These are phyloP conservation scores for Prunella strophiata DNA, from an alignment of 2,797 vertebrate genomes.

Conservation along the genomic window DNA sequence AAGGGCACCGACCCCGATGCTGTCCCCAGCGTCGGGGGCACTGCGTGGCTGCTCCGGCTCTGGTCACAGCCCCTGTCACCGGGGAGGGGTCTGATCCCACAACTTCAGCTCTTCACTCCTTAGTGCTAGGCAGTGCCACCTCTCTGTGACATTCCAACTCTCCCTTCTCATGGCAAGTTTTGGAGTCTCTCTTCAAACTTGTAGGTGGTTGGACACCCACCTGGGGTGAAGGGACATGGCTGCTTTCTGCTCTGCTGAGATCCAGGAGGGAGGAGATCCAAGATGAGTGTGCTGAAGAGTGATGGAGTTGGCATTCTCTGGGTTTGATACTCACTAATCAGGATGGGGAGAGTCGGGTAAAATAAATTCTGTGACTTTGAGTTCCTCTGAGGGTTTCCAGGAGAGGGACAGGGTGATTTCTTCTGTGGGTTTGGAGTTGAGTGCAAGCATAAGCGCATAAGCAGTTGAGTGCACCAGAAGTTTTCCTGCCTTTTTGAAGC, in stretches of 20 bases:
- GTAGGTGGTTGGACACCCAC: neutral
- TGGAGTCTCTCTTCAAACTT: neutral
- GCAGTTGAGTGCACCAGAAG: neutral
- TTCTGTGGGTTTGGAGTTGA: neutral
- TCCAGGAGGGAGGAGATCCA: neutral
- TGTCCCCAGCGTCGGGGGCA: neutral
- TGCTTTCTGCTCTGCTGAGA: rapidly evolving
- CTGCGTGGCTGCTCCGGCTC: neutral
- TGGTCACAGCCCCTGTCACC: rapidly evolving
- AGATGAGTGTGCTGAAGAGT: neutral
- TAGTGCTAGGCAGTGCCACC: neutral
- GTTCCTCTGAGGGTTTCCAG: neutral
- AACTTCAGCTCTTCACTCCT: neutral
- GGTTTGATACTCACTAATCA: neutral
- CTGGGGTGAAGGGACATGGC: rapidly evolving
- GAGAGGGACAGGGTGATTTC: neutral
- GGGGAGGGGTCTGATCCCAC: rapidly evolving
- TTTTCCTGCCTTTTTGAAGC: constrained; percentile 6
- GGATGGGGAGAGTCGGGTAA: neutral
- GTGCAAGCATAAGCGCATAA: neutral
- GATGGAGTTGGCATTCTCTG: neutral
- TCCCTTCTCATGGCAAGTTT: rapidly evolving
- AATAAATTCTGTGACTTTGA: neutral
- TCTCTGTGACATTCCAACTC: neutral
- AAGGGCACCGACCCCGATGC: neutral